Percentiles rank a stretch among this genome's conserved stretches.
phyloP scores from a whole-genome alignment of 2,113 vertebrate species.

The Vombatus ursinus region DNA sequence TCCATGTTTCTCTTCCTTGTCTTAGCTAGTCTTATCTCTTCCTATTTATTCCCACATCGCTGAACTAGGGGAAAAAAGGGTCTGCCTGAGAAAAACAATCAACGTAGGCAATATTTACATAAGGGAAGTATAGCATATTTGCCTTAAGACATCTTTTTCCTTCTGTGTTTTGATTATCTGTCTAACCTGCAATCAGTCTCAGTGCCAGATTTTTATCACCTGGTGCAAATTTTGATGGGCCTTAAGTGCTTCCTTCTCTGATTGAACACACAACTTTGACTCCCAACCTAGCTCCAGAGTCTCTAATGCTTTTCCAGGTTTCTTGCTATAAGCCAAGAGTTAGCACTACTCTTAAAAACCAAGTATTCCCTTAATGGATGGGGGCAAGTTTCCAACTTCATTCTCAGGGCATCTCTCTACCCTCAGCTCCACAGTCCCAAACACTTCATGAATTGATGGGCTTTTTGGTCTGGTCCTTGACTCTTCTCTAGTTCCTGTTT shows the following conservation, averaged over 20 bases:
- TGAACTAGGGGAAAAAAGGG: conserved; percentile 41
- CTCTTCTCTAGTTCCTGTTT: not conserved
- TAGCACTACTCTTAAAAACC: not conserved
- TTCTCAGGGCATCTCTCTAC: not conserved
- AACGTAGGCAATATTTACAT: conserved; percentile 8
- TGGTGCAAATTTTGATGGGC: not conserved
- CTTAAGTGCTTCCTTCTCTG: not conserved
- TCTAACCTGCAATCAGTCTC: not conserved
- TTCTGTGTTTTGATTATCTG: conserved; percentile 44
- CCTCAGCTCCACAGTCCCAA: not conserved
- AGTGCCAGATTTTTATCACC: not conserved
- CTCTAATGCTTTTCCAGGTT: not conserved
- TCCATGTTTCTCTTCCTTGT: not conserved
- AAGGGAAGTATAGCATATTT: conserved; percentile 35
- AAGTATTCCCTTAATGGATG: not conserved
- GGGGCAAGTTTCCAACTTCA: not conserved
- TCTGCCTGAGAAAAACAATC: conserved; percentile 48
- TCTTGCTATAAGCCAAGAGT: not conserved
- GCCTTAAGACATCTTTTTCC: not conserved
- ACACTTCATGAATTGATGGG: not conserved
- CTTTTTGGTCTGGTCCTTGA: not conserved
- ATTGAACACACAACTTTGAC: not conserved
- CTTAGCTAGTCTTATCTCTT: conserved; percentile 28
- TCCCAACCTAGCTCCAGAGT: not conserved
- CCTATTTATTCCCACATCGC: not conserved